A percentile compares a stretch with the other conserved stretches of the same genome.
phyloP scores from a whole-genome alignment of 1,140 invertebrate species.

The Lysiphlebus fabarum region DNA sequence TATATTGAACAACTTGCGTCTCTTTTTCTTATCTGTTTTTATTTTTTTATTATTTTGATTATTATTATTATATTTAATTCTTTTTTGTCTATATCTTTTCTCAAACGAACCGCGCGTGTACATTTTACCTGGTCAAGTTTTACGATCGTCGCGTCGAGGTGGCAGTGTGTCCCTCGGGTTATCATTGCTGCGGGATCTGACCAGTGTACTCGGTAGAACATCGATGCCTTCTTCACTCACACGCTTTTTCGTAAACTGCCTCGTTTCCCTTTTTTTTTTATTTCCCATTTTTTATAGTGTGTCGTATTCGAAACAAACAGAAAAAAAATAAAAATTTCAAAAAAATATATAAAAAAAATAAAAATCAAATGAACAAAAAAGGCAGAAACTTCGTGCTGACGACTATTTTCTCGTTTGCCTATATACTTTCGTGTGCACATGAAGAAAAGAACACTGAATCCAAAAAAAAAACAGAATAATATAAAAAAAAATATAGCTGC shows the following conservation, averaged over 20 bases:
- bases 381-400: slow-evolving; percentile 5
- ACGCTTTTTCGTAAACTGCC: slow-evolving; percentile 22
- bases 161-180: slow-evolving; percentile 54
- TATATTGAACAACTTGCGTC: neutral
- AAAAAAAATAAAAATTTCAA: neutral
- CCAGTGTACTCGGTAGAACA: slow-evolving; percentile 27
- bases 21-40: neutral
- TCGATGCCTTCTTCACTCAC: slow-evolving; percentile 24
- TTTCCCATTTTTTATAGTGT: too few relatives aligned
- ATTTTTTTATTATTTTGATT: neutral
- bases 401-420: slow-evolving; percentile 4
- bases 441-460: neutral
- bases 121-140: slow-evolving; percentile 52
- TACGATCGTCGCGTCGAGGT: slow-evolving; percentile 56
- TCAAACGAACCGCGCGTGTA: slow-evolving; percentile 48
- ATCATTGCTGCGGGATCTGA: slow-evolving; percentile 51
- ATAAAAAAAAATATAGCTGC: slow-evolving; percentile 1
- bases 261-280: slow-evolving; percentile 10
- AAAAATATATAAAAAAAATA: slow-evolving; percentile 1
- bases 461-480: neutral
- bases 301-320: too few relatives aligned
- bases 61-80: too few relatives aligned
- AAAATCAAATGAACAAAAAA: too few relatives aligned
- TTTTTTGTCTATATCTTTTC: slow-evolving; percentile 16
- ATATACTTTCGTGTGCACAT: slow-evolving; percentile 11